phyloP scores from a whole-genome alignment of 2,113 vertebrate genomes.

The Phoxinus phoxinus region DNA sequence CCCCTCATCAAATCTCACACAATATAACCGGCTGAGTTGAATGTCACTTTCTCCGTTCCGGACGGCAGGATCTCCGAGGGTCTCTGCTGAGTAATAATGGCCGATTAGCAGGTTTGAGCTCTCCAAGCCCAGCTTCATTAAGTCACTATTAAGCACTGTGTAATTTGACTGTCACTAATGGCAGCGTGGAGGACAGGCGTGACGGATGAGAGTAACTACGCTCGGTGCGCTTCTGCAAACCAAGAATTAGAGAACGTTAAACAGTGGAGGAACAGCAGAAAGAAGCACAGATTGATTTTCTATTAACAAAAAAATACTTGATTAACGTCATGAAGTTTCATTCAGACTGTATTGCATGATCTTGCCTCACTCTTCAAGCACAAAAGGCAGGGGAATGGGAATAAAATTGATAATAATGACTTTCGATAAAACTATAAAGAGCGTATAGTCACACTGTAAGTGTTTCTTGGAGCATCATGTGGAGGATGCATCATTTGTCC shows the following conservation, averaged over 20 bases:
- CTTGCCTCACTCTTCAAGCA: not conserved
- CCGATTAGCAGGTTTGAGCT: slow-evolving; percentile 18
- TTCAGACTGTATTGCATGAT: not conserved
- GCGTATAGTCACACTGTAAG: too few species aligned
- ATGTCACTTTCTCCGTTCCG: not conserved
- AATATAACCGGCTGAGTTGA: slow-evolving; percentile 8
- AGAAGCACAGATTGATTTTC: not conserved
- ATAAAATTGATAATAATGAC: not conserved
- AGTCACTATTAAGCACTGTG: slow-evolving; percentile 30
- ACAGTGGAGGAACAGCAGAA: not conserved
- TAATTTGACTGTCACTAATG: slow-evolving; percentile 38
- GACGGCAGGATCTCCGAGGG: not conserved
- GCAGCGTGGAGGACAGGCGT: slow-evolving; percentile 12
- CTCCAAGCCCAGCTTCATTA: slow-evolving; percentile 26
- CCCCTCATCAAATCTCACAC: not conserved
- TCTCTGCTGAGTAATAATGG: not conserved
- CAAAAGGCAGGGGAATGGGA: not conserved
- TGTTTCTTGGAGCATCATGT: too few species aligned
- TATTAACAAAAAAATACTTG: not conserved
- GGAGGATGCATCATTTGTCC: too few species aligned
- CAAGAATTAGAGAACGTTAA: not conserved
- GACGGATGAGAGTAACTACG: slow-evolving; percentile 5
- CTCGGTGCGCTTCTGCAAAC: slow-evolving; percentile 2
- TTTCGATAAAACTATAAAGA: not conserved
- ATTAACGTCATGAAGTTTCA: not conserved